Evolutionary conservation across 2,888 invertebrate species (phyloP), one percentile per base, ranked within the genome.

Genomic region (Tanytarsus gracilentus): DNA sequence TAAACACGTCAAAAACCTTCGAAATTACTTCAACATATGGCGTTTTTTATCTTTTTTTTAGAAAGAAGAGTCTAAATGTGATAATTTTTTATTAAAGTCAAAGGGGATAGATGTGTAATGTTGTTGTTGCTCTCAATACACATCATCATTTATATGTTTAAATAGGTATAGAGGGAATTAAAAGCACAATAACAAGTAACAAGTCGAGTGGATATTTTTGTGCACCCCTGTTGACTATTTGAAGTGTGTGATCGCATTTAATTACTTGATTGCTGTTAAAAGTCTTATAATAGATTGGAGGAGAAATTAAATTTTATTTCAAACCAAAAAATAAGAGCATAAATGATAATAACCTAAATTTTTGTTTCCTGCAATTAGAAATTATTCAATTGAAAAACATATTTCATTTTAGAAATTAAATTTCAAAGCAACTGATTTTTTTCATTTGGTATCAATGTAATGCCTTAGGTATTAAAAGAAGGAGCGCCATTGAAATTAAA

Each of bases 1-100:
- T 49, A 49, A 49, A 49, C 49, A 49, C 49, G 27, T 49, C 49
- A 49, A 27, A 49, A 26, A 49, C 49, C 49, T 49, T 44, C 23
- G 44, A 44, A 44, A 44, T 44, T 44, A n/a, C n/a, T 23, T 18
- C 18, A 27, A 49, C 49, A 49, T 49, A 49, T 49, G 49, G 49
- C 49, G 16, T 16, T 26, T 8, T 44, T 44, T 44, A 23, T 23
- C 21, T 23, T 44, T 44, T 18, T 40, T 44, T 9, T 44, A 18
- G 23, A 18, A 44, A 44, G 11, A 18, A 44, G 11, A 44, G 44
- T 33, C 33, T 23, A 44, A 40, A 44, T 23, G 44, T 44, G 44
- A 44, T 44, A 44, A 44, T 44, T 44, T 44, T 44, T 44, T 44
- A 44, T 23, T 44, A 44, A 18, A 44, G 21, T 44, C 21, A 33